Percentiles rank a stretch among this genome's conserved stretches.
phyloP scores from a whole-genome alignment of 2,797 vertebrate species.

The Coreius guichenoti region DNA sequence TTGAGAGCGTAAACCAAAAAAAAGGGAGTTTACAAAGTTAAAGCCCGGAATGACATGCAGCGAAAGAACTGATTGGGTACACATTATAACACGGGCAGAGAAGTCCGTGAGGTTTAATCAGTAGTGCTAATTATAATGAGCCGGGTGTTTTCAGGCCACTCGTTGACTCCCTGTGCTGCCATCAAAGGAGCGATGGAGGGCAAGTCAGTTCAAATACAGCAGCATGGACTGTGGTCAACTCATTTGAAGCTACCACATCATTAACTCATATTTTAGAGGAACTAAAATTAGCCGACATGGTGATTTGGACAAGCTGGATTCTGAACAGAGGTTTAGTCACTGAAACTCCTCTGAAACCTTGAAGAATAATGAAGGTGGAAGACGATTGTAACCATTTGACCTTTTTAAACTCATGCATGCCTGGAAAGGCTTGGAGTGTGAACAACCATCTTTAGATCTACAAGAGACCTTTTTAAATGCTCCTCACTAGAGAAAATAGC shows the following conservation, averaged over 20 bases:
- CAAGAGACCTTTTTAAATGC: slow-evolving; percentile 46
- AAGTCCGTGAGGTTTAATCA: slow-evolving; percentile 55
- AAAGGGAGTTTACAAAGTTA: background rate
- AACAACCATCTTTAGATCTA: slow-evolving; percentile 5
- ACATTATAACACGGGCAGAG: slow-evolving; percentile 19
- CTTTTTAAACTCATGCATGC: background rate
- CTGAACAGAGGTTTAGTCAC: slow-evolving; percentile 1
- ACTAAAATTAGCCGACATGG: background rate
- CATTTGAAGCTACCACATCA: slow-evolving; percentile 3
- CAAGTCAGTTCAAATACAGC: slow-evolving; percentile 9
- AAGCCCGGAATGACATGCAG: background rate
- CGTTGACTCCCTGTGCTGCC: slow-evolving; percentile 47
- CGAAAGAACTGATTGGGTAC: slow-evolving; percentile 18
- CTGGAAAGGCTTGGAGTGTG: background rate
- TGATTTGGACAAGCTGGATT: slow-evolving; percentile 5
- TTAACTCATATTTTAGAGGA: slow-evolving; percentile 20
- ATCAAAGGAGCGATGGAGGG: slow-evolving; percentile 48
- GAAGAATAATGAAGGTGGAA: slow-evolving; percentile 1
- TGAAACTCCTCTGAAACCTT: background rate
- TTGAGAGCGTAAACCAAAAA: background rate
- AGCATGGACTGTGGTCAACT: slow-evolving; percentile 11
- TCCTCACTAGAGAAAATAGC: slow-evolving; percentile 59
- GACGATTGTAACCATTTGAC: background rate
- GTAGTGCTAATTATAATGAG: slow-evolving; percentile 61
- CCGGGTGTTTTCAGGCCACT: slow-evolving; percentile 55